Percentiles rank a stretch among this genome's conserved stretches.
Conservation (phyloP, 2,888 invertebrate genomes). For the Spatulosminthurus flaviceps region DNA sequence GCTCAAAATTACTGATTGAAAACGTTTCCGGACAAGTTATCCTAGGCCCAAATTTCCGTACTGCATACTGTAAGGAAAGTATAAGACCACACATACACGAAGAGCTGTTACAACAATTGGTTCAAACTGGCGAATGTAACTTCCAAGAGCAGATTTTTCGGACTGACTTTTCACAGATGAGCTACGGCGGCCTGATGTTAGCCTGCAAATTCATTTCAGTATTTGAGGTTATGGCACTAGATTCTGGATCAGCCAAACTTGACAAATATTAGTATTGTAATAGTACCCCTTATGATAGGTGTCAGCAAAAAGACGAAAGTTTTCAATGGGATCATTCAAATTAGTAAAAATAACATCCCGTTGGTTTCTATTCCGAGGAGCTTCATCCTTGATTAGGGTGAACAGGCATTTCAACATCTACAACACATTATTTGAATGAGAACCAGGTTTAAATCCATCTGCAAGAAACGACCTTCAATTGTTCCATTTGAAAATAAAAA, state of each 20-base stretch:
- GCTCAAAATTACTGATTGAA: too few relatives aligned
- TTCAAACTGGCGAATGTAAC: slow-evolving; percentile 91
- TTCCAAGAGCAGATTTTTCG: slow-evolving; percentile 74
- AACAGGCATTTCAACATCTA: slow-evolving; percentile 42
- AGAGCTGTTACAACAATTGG: slow-evolving; percentile 93
- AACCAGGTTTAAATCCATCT: too few relatives aligned
- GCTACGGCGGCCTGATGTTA: slow-evolving; percentile 38
- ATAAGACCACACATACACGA: slow-evolving; percentile 74
- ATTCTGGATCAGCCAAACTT: too few relatives aligned
- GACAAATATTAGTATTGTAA: too few relatives aligned
- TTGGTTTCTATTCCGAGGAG: background rate
- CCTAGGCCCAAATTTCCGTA: too few relatives aligned
- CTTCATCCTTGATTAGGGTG: background rate
- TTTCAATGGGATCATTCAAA: slow-evolving; percentile 19
- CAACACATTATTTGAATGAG: background rate
- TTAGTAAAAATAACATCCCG: background rate
- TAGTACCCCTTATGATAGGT: slow-evolving; percentile 45
- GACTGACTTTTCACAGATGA: slow-evolving; percentile 62
- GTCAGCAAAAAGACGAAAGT: slow-evolving; percentile 39
- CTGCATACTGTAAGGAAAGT: too few relatives aligned
- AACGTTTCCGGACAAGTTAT: too few relatives aligned
- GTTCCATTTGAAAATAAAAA: background rate
- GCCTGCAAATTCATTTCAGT: background rate
- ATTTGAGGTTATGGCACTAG: too few relatives aligned
- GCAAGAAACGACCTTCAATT: background rate